Percentiles rank a stretch among this genome's conserved stretches.
phyloP scores from a whole-genome alignment of 2,888 invertebrate genomes.

The Aphodius granarius region DNA sequence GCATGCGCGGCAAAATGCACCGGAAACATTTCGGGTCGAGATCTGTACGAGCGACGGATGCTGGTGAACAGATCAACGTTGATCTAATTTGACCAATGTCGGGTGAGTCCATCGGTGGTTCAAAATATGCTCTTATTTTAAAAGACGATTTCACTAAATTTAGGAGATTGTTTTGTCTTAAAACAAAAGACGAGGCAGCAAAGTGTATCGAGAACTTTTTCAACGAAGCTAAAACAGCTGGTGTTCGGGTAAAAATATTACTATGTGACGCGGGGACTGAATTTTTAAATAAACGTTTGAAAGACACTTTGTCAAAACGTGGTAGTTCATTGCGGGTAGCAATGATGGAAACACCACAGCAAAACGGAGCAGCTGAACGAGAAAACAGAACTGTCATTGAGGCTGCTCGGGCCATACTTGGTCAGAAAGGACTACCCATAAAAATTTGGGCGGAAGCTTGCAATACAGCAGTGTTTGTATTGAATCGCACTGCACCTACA shows the following conservation, averaged over 20 bases:
- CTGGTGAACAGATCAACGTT: slow-evolving; percentile 1
- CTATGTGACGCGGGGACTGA: slow-evolving; percentile 41
- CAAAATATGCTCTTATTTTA: slow-evolving; percentile 12
- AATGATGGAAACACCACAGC: slow-evolving; percentile 44
- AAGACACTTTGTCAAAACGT: slow-evolving; percentile 29
- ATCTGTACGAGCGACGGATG: neutral
- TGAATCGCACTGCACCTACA: slow-evolving; percentile 32
- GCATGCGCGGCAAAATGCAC: neutral
- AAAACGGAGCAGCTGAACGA: slow-evolving; percentile 47
- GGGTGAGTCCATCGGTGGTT: neutral
- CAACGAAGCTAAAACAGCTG: slow-evolving; percentile 33
- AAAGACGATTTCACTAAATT: slow-evolving; percentile 35
- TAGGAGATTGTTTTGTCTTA: slow-evolving; percentile 30
- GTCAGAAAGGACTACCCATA: slow-evolving; percentile 33
- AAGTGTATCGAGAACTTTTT: slow-evolving; percentile 33
- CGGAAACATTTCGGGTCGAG: neutral
- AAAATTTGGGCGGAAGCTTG: slow-evolving; percentile 44
- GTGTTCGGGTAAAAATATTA: slow-evolving; percentile 34
- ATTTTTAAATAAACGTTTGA: slow-evolving; percentile 37
- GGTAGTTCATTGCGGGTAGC: slow-evolving; percentile 41
- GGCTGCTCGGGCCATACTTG: slow-evolving; percentile 40
- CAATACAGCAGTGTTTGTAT: slow-evolving; percentile 31
- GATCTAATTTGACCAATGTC: no score
- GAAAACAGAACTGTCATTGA: slow-evolving; percentile 46
- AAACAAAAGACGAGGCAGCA: slow-evolving; percentile 33